Evolutionary conservation across 2,888 invertebrate genomes (phyloP), one percentile per base, ranked within the genome.

Genomic region (Myopa testacea): DNA sequence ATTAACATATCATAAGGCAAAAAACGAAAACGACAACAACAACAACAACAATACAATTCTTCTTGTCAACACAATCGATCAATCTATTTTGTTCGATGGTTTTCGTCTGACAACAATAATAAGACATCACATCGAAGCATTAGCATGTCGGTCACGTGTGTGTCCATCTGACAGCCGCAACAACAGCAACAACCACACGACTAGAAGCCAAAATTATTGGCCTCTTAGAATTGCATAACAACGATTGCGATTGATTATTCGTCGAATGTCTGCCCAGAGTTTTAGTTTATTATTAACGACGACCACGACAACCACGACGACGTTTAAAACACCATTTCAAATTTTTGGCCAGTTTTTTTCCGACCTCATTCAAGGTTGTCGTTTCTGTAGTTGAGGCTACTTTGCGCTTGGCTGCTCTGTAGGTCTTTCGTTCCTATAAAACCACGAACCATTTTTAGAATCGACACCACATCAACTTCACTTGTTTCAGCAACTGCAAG

Each of bases 381-480:
- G n/a, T 45, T 37, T 37, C 8, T n/a, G 4, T 52, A 63, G n/a
- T 63, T 40, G 55, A 38, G 45, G 45, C 65, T 26, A 45, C 34
- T 71, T 14, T 65, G 62, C 10, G 45, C 62, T 71, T 40, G 63
- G 62, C 12, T n/a, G 14, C 5, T 63, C 55, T 52, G 26, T 60
- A 37, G 6, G 37, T 58, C 14, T 62, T 68, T 55, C n/a, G 19
- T 55, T 55, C 14, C 58, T 86, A 87, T 87, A 85, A 82, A 86
- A 85, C 78, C 52, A 6, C 58, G 62, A 60, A 55, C 71, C 62
- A 76, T 19, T 45, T 45, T 10, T 45, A 45, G 45, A 45, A 81
- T 37, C 75, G 79, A 78, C 81, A 85, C 84, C 85, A 82, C 80
- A 81, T 80, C 65, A 83, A 82, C 85, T 86, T 81, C 81, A 83